Evolutionary conservation across 2,888 invertebrate species (phyloP).

Genomic region (Resseliella maxima): DNA sequence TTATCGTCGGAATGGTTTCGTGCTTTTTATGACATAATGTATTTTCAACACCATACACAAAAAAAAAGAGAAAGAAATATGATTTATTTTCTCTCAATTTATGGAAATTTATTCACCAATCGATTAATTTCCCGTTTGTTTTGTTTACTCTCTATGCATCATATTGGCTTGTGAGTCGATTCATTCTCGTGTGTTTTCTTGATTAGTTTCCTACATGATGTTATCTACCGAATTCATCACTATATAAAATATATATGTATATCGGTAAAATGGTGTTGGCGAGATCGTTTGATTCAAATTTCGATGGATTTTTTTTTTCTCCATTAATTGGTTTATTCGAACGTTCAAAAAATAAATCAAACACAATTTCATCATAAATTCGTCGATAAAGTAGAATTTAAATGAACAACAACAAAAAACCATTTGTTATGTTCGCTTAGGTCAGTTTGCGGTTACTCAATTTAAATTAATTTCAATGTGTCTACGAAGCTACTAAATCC

Average conservation of each 20-base stretch:
- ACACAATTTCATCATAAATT: no score
- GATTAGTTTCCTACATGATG: no score
- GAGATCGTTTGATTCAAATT: neutral
- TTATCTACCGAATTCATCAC: no score
- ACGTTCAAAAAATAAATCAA: no score
- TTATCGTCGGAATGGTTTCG: neutral
- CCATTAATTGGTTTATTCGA: no score
- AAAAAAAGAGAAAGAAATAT: no score
- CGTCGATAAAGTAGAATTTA: no score
- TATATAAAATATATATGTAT: no score
- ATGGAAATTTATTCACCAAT: conserved; percentile 30
- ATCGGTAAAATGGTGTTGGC: neutral
- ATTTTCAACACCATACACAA: conserved; percentile 37
- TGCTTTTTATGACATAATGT: neutral
- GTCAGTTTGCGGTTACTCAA: neutral
- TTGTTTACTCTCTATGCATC: no score
- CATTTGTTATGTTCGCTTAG: conserved; percentile 33
- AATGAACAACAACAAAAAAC: no score
- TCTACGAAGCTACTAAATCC: neutral
- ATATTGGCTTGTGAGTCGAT: no score
- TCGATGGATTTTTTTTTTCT: neutral
- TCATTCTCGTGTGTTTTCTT: neutral
- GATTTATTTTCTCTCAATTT: no score
- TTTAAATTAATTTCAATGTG: conserved; percentile 21
- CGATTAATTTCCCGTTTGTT: conserved; percentile 1